Evolutionary conservation across 1,140 invertebrate species (phyloP).

Genomic region (Chironomus striatipennis): DNA sequence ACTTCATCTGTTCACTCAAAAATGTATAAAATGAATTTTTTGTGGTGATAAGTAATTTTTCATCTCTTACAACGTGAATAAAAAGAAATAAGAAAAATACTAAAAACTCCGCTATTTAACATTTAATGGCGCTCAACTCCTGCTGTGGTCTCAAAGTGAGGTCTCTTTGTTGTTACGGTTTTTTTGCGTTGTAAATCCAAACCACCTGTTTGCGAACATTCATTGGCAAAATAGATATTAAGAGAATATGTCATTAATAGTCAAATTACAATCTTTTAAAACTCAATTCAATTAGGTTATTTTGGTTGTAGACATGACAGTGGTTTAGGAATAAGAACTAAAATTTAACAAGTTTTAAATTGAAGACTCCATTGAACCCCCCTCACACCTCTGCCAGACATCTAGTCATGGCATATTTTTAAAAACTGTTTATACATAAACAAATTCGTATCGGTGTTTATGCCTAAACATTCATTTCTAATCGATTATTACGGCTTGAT

Average conservation of each 20-base stretch:
- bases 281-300: background rate
- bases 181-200: background rate
- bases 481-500: background rate
- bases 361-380: too few relatives aligned
- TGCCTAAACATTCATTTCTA: background rate
- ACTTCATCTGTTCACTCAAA: too few relatives aligned
- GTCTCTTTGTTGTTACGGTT: background rate
- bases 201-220: background rate
- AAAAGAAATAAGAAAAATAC: background rate
- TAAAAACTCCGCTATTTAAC: background rate
- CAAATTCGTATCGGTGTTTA: too few relatives aligned
- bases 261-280: background rate
- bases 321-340: too few relatives aligned
- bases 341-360: too few relatives aligned
- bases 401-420: too few relatives aligned
- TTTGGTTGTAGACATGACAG: too few relatives aligned
- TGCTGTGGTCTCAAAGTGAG: conserved; percentile 11
- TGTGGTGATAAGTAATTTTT: too few relatives aligned
- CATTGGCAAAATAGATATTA: background rate
- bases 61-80: background rate
- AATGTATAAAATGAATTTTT: too few relatives aligned
- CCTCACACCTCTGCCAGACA: too few relatives aligned
- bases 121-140: background rate
- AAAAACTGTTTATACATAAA: too few relatives aligned
- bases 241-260: background rate